Percentiles rank a stretch among this genome's conserved stretches.
Conservation (phyloP, 2,888 invertebrate species). For the Lycia hirtaria region DNA sequence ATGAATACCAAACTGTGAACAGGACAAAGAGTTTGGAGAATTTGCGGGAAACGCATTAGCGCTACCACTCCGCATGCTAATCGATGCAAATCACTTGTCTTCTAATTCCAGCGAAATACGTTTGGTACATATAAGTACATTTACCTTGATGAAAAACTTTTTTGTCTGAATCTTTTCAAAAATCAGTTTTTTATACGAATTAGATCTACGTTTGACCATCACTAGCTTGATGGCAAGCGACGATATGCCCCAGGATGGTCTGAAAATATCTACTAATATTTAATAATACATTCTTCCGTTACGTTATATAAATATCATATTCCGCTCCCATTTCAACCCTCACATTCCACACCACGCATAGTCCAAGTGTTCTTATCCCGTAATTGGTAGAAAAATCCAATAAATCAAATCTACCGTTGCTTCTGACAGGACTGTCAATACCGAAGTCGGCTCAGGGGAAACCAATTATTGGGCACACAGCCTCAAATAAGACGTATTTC, state of each 20-base stretch:
- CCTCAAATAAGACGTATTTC: slow-evolving; percentile 60
- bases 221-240: no score
- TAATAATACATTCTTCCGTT: no score
- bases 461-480: slow-evolving; percentile 58
- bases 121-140: slow-evolving; percentile 19
- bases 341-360: background rate
- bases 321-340: no score
- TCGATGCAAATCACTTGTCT: slow-evolving; percentile 41
- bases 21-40: slow-evolving; percentile 31
- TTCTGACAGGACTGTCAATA: slow-evolving; percentile 61
- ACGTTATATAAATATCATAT: background rate
- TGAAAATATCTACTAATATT: no score
- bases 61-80: slow-evolving; percentile 42
- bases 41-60: slow-evolving; percentile 35
- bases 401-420: slow-evolving; percentile 57
- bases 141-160: slow-evolving; percentile 10
- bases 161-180: background rate
- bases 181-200: background rate
- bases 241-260: no score
- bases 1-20: slow-evolving; percentile 7
- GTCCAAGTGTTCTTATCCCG: slow-evolving; percentile 12
- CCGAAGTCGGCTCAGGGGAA: slow-evolving; percentile 51
- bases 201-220: no score
- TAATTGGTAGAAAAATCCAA: slow-evolving; percentile 43
- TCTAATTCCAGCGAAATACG: slow-evolving; percentile 36